A percentile compares a stretch with the other conserved stretches of the same genome.
Conservation (phyloP, 2,113 vertebrate genomes). For the Charadrius vociferus region DNA sequence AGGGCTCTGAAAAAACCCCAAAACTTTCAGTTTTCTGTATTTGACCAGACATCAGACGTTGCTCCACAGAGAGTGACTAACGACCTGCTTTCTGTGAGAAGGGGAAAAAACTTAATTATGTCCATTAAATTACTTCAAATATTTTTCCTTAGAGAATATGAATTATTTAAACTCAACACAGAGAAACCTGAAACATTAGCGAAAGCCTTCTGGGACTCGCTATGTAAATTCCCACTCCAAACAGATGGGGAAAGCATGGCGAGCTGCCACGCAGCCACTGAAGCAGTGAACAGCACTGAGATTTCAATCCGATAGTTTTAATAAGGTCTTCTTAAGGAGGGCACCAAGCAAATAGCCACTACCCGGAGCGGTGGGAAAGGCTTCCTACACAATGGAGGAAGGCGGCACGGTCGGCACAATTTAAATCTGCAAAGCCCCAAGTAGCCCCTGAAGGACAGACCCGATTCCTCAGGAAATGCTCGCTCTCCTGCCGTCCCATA, state of each 20-base stretch:
- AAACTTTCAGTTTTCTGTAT: constrained; percentile 25
- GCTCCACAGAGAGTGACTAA: constrained; percentile 45
- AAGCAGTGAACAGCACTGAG: constrained; percentile 52
- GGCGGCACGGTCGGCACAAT: fast-evolving
- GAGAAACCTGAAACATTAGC: constrained; percentile 69
- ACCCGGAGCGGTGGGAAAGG: neutral
- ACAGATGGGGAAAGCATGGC: constrained; percentile 71
- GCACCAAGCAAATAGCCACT: neutral
- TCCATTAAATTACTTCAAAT: constrained; percentile 70
- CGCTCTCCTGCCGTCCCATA: fast-evolving
- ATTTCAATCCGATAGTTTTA: constrained; percentile 45
- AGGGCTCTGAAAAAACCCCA: neutral
- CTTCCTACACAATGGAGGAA: constrained; percentile 65
- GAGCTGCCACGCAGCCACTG: constrained; percentile 58
- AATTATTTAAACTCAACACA: constrained; percentile 82
- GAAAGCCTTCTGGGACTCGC: constrained; percentile 57
- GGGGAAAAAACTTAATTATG: constrained; percentile 53
- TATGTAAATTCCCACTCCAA: constrained; percentile 63
- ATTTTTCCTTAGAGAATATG: constrained; percentile 74
- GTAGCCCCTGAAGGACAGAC: neutral
- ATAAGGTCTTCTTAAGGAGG: constrained; percentile 37
- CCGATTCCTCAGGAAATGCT: neutral
- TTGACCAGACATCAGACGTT: constrained; percentile 22
- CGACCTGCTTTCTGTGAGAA: constrained; percentile 24
- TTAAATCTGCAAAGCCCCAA: neutral